Evolutionary conservation across 2,113 vertebrate genomes (phyloP).

Genomic region (Leptobrachium leishanense): DNA sequence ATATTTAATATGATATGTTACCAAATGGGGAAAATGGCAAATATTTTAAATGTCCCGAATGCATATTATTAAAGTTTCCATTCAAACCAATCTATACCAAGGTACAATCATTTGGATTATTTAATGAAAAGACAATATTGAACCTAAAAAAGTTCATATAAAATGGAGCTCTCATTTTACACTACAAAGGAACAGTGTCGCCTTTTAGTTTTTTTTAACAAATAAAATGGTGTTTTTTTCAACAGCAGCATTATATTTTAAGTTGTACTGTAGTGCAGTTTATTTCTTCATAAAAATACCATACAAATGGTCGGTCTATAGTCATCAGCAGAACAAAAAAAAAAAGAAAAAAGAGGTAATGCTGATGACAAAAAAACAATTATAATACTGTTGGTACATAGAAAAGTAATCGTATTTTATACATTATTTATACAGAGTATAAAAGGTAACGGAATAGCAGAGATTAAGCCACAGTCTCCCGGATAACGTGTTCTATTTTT

Average conservation of each 20-base stretch:
- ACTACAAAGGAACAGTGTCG: slow-evolving; percentile 70
- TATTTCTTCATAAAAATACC: slow-evolving; percentile 83
- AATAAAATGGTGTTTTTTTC: slow-evolving; percentile 81
- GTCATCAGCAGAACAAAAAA: slow-evolving; percentile 81
- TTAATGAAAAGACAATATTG: slow-evolving; percentile 69
- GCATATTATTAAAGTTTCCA: slow-evolving; percentile 51
- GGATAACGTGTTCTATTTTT: slow-evolving; percentile 97
- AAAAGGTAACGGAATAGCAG: slow-evolving; percentile 79
- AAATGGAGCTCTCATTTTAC: slow-evolving; percentile 78
- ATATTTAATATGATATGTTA: background rate
- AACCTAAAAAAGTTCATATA: slow-evolving; percentile 76
- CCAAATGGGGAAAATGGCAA: slow-evolving; percentile 6
- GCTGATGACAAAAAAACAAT: slow-evolving; percentile 90
- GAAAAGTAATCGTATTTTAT: slow-evolving; percentile 93
- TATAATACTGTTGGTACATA: slow-evolving; percentile 91
- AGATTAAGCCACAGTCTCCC: slow-evolving; percentile 97
- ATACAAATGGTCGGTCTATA: slow-evolving; percentile 81
- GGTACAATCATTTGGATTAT: slow-evolving; percentile 63
- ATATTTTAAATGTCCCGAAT: slow-evolving; percentile 5
- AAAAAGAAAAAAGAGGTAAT: slow-evolving; percentile 71
- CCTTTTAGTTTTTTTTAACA: slow-evolving; percentile 72
- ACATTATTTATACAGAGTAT: slow-evolving; percentile 91
- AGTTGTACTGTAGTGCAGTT: slow-evolving; percentile 85
- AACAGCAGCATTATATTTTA: slow-evolving; percentile 87
- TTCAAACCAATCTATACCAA: slow-evolving; percentile 66